Base-by-base conservation (phyloP, 2,888 invertebrate species). In the Thereva nobilitata region DNA sequence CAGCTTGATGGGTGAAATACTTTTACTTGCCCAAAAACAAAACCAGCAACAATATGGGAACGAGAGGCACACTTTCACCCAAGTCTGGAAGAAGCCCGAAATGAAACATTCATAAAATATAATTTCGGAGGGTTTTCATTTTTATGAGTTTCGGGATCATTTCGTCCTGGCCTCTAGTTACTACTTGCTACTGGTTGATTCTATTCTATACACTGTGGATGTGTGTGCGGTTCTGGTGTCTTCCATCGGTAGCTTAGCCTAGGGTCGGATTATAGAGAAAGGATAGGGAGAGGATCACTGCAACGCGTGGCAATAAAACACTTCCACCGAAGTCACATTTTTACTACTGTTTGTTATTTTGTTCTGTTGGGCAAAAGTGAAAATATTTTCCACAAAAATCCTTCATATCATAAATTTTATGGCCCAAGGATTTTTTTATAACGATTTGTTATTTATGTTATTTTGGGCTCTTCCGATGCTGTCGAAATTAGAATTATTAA, bases 301-400 rank as follows among this genome's bases (percentile, higher is more conserved):
- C 50, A 23, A 10, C 57, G 37, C 45, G 35, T 50, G 42, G 42
- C 50, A 49, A 61, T 61, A 61, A 61, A 61, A 61, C 5, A 50
- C 12, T 61, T 50, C 47, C 50, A 38, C 50, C 38, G 50, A 61
- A 61, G 50, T 37, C n/a, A 38, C 6, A 53, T 53, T 53, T 53
- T 53, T 53, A 53, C 53, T n/a, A 40, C 38, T 52, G 34, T 53
- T 53, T 38, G 38, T 37, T 52, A 3, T 34, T 52, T 5, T 52
- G 8, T 52, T 34, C 37, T 42, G 47, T 47, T 37, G 37, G 10
- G 41, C 41, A 40, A 61, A n/a, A 50, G 49, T 61, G 38, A 50
- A 50, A 59, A 59, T 59, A 59, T 59, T 47, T 59, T 61, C 40
- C 40, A 45, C 12, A 38, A 47, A 59, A 59, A 47, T 37, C 57